Conservation (phyloP, 2,888 invertebrate species). For the Elaeidobius kamerunicus region DNA sequence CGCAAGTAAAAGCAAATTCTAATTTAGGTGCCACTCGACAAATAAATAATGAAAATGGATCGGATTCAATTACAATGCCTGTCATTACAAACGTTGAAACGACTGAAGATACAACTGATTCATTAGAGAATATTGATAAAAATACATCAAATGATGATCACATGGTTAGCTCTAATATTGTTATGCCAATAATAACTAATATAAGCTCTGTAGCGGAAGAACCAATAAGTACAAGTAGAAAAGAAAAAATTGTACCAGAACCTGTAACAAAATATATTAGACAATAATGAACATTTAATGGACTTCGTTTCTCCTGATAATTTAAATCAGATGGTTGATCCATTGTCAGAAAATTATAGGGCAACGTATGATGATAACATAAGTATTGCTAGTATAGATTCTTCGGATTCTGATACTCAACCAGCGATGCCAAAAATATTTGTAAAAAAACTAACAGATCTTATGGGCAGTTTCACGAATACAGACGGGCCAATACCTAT, state of each 20-base stretch:
- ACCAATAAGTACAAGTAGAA: neutral
- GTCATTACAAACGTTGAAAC: constrained; percentile 6
- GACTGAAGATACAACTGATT: neutral
- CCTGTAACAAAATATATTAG: constrained; percentile 1
- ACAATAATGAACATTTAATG: neutral
- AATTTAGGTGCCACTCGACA: too few relatives aligned
- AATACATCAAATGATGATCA: neutral
- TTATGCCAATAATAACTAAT: constrained; percentile 18
- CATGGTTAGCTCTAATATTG: neutral
- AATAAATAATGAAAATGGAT: neutral
- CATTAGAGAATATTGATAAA: neutral
- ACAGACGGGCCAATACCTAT: neutral
- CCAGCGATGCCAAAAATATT: constrained; percentile 24
- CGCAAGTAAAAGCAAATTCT: too few relatives aligned
- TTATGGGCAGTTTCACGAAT: constrained; percentile 1
- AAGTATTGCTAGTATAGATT: neutral
- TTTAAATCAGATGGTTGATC: neutral
- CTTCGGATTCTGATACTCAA: neutral
- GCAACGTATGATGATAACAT: neutral
- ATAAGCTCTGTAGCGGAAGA: constrained; percentile 13
- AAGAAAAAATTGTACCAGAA: constrained; percentile 3
- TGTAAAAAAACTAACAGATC: constrained; percentile 24
- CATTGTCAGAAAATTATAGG: neutral
- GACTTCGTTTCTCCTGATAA: too few relatives aligned
- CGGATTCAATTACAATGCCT: constrained; percentile 8